A percentile compares a stretch with the other conserved stretches of the same genome.
Conservation (phyloP, 1,140 invertebrate species). For the Diabrotica virgifera region DNA sequence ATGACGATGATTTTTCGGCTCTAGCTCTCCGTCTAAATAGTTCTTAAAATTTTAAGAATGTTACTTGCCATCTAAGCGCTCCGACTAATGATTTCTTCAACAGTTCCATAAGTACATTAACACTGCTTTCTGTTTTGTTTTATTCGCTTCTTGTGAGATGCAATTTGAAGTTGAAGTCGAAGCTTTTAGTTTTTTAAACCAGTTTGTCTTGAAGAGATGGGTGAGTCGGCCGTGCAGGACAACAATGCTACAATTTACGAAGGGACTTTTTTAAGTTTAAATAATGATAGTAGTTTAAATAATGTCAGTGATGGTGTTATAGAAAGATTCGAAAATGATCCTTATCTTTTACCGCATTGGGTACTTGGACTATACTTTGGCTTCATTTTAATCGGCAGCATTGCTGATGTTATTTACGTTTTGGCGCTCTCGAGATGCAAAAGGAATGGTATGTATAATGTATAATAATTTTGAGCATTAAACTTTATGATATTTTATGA, state of each 20-base stretch:
- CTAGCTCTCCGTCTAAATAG: too few species aligned
- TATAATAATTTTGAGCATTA: too few species aligned
- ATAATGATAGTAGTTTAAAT: neutral
- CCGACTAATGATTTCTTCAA: neutral
- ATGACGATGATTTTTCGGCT: too few species aligned
- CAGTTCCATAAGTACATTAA: slow-evolving; percentile 2
- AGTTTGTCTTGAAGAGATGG: neutral
- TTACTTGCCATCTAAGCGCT: too few species aligned
- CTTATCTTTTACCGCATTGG: slow-evolving; percentile 11
- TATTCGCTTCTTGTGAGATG: neutral
- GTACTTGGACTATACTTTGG: slow-evolving; percentile 19
- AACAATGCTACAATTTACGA: neutral
- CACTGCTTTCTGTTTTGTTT: neutral
- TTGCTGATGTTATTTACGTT: slow-evolving; percentile 21
- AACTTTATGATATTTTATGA: too few species aligned
- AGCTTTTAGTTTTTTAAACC: too few species aligned
- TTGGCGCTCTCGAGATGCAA: slow-evolving; percentile 27
- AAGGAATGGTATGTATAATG: slow-evolving; percentile 28
- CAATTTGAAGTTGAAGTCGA: too few species aligned
- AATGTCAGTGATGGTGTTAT: neutral
- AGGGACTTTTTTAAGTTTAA: neutral
- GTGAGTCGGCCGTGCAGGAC: neutral
- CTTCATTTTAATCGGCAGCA: slow-evolving; percentile 15
- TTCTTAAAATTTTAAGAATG: too few species aligned
- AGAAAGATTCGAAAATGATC: neutral